Evolutionary conservation across 2,113 vertebrate genomes (phyloP), one percentile per base, ranked within the genome.

Genomic region (Gasterosteus nipponicus): DNA sequence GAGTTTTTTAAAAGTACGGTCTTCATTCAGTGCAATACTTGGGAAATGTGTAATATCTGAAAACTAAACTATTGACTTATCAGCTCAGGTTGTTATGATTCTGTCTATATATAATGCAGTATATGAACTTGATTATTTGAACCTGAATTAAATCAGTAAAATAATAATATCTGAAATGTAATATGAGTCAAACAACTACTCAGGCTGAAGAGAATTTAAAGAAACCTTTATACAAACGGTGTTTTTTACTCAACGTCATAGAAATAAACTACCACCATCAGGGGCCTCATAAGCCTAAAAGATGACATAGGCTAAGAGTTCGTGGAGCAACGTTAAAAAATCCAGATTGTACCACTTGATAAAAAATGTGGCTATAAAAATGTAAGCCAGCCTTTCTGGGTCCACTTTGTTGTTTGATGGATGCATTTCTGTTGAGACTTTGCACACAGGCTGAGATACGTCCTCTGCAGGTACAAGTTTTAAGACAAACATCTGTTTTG

Each of bases 391-490:
- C 1, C 33, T 71, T 72, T 59, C 18, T 64, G 16, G 15, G 39
- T 38, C 12, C 4, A n/a, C 10, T 33, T 35, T 29, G 10, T 51
- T 53, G 10, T 80, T 61, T 61, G 26, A 38, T 10, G 4, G 42
- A 56, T 46, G 26, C 53, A 60, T 63, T 80, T 75, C 33, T 69
- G 22, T 67, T 60, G 33, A 57, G 44, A 14, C 26, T 6, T 60
- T 73, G 4, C 44, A 3, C 29, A 47, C 39, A 68, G 38, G 49
- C 66, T 56, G 44, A 29, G 31, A 53, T 26, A 7, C 22, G 19
- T 46, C 22, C 15, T 47, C 67, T 68, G 10, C 56, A 73, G 56
- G 38, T 56, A 14, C 49, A 51, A 18, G 49, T 64, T 77, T 77
- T 39, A 54, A 46, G 7, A 15, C 31, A 29, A 62, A 42, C 60